A percentile compares a stretch with the other conserved stretches of the same genome.
phyloP scores from a whole-genome alignment of 2,113 vertebrate species.

The Epinephelus moara region DNA sequence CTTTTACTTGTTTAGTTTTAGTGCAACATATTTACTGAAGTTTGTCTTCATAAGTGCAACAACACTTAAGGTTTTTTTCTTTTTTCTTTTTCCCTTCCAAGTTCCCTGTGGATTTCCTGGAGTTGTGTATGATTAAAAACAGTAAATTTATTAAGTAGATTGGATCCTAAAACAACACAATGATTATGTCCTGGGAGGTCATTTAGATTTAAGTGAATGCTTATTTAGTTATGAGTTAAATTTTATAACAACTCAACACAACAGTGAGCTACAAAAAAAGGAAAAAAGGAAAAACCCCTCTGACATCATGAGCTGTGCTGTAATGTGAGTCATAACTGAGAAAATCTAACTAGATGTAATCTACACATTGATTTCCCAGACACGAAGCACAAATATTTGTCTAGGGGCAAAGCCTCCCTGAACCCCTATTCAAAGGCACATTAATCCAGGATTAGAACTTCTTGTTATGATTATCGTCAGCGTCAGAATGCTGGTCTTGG shows the following conservation, averaged over 20 bases:
- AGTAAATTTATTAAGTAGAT: background rate
- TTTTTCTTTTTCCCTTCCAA: background rate
- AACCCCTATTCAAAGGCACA: slow-evolving; percentile 70
- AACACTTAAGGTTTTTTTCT: background rate
- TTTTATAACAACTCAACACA: slow-evolving; percentile 16
- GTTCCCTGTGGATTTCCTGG: background rate
- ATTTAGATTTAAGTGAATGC: slow-evolving; percentile 2
- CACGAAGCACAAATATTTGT: slow-evolving; percentile 77
- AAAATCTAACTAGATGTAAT: slow-evolving; percentile 59
- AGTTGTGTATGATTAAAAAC: background rate
- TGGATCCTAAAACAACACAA: background rate
- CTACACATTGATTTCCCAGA: slow-evolving; percentile 76
- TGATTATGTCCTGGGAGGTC: background rate
- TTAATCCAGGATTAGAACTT: slow-evolving; percentile 76
- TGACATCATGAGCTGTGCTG: slow-evolving; percentile 38
- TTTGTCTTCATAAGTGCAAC: slow-evolving; percentile 2
- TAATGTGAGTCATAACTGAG: slow-evolving; percentile 56
- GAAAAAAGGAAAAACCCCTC: background rate
- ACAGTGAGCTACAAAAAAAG: background rate
- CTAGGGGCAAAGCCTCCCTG: slow-evolving; percentile 58
- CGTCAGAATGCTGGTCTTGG: slow-evolving; percentile 59
- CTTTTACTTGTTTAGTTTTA: background rate
- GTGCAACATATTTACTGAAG: background rate
- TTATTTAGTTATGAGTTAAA: slow-evolving; percentile 3
- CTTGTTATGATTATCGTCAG: slow-evolving; percentile 68